Percentiles rank a stretch among this genome's conserved stretches.
Conservation (phyloP, 2,797 vertebrate species). For the Loris lydekkerianus region DNA sequence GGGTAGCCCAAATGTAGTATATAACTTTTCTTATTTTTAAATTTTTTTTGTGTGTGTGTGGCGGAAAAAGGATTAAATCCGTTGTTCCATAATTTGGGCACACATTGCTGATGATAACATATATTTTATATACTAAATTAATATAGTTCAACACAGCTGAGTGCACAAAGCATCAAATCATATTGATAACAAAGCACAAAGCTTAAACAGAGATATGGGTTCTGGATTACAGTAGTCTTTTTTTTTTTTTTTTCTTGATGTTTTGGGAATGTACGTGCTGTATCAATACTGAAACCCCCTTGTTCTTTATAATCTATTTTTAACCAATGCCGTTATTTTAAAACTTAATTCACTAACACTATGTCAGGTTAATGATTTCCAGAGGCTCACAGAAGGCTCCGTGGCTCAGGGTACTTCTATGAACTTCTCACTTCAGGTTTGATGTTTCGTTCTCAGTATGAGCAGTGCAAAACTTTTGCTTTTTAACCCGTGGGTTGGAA, state of each 20-base stretch:
- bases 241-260: neutral
- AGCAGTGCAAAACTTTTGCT: neutral
- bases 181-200: neutral
- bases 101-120: neutral
- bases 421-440: neutral
- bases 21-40: neutral
- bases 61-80: neutral
- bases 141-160: neutral
- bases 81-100: neutral
- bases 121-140: neutral
- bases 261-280: neutral
- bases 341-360: slow-evolving; percentile 35
- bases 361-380: slow-evolving; percentile 34
- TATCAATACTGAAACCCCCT: slow-evolving; percentile 24
- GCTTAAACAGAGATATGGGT: neutral
- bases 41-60: neutral
- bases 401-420: neutral
- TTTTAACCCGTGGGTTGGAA: neutral
- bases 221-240: neutral
- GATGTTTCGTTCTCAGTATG: slow-evolving; percentile 16
- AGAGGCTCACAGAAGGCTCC: neutral
- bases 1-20: fast-evolving
- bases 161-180: neutral
- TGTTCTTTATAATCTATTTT: slow-evolving; percentile 17
- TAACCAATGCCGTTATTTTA: slow-evolving; percentile 22